Evolutionary conservation across 2,113 vertebrate species (phyloP), one percentile per base, ranked within the genome.

Genomic region (Tragelaphus strepsiceros): DNA sequence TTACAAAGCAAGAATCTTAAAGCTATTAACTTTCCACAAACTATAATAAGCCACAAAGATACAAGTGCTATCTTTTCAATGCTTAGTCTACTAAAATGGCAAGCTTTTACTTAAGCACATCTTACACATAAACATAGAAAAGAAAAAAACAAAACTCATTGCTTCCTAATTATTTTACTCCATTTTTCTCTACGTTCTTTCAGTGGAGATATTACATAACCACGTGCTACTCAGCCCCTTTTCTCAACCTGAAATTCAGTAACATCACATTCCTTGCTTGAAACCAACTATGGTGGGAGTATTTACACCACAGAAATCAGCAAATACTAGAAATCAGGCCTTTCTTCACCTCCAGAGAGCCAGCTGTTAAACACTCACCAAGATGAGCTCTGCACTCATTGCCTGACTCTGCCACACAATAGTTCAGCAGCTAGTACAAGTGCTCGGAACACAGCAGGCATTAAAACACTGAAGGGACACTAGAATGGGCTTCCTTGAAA

Each of bases 51-150:
- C n/a, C 59, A 78, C 49, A 78, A 83, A 90, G 61, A 82, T 1
- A 67, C 21, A 71, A 96, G n/a, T 84, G 19, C n/a, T 85, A 61
- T 81, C 39, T 91, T 85, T 95, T 43, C 56, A 89, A 64, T 51
- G 32, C 32, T 91, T 82, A 94, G 12, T 56, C 19, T 74, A 85
- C 58, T 54, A 71, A 88, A 85, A 95, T 30, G 46, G 39, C 17
- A 54, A 54, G 19, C 26, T 89, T 98, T 96, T 90, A 98, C 74
- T 97, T 35, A 39, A 88, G 61, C n/a, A 82, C 8, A 94, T 97
- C 53, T 78, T 93, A 78, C 51, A 61, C 49, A 64, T 43, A 94
- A 74, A 81, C 11, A 71, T 5, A 35, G 64, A 35, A 39, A 71
- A 35, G n/a, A 5, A 67, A 64, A 15, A 30, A 62, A 49, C 9